Percentiles rank a stretch among this genome's conserved stretches.
Evolutionary conservation across 2,888 invertebrate genomes (phyloP).

Genomic region (Luperina testacea): DNA sequence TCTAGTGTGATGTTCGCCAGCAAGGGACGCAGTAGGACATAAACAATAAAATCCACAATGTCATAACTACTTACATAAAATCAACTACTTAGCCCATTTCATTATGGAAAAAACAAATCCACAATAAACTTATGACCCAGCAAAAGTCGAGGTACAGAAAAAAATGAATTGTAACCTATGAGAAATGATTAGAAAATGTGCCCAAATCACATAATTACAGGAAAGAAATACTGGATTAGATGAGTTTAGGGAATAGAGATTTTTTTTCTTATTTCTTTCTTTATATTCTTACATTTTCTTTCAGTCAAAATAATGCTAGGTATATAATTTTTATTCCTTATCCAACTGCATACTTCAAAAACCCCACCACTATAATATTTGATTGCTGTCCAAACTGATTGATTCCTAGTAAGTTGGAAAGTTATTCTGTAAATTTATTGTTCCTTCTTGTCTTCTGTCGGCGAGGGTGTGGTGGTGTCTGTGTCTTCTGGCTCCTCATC

Average conservation of each 20-base stretch:
- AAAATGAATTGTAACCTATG: no score
- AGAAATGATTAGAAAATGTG: background rate
- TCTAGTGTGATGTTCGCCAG: conserved; percentile 26
- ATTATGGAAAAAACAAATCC: background rate
- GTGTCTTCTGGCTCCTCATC: conserved; percentile 94
- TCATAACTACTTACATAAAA: background rate
- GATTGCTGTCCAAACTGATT: conserved; percentile 51
- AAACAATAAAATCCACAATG: background rate
- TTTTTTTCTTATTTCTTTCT: background rate
- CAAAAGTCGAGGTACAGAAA: background rate
- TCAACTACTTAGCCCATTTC: background rate
- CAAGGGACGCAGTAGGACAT: background rate
- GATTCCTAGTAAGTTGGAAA: conserved; percentile 28
- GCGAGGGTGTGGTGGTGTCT: conserved; percentile 78
- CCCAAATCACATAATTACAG: background rate
- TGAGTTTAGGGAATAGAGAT: background rate
- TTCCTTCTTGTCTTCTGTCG: conserved; percentile 80
- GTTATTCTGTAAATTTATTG: conserved; percentile 69
- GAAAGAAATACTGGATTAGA: background rate
- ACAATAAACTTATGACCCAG: background rate
- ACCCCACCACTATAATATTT: conserved; percentile 10
- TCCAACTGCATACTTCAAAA: conserved; percentile 20
- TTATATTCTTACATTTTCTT: background rate
- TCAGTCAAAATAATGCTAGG: background rate
- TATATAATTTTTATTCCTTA: conserved; percentile 9